Evolutionary conservation across 2,113 vertebrate genomes (phyloP).

Genomic region (Heterotis niloticus): DNA sequence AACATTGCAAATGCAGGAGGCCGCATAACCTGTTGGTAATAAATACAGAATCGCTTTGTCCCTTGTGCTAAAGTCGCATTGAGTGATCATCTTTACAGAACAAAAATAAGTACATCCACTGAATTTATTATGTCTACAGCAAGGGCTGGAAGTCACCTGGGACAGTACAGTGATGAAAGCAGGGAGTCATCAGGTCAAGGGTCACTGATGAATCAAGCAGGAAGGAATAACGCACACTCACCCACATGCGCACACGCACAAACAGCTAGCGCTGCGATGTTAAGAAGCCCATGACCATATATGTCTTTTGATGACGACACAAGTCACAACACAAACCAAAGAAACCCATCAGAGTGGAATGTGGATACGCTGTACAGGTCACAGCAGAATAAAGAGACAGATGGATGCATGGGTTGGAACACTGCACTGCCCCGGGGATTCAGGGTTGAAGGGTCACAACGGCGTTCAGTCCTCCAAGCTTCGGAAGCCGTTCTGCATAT

Average conservation of each 20-base stretch:
- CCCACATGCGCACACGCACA: constrained; percentile 27
- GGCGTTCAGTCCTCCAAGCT: constrained; percentile 83
- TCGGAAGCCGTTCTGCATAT: constrained; percentile 97
- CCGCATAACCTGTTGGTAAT: constrained; percentile 54
- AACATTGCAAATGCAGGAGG: not conserved
- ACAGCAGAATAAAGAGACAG: constrained; percentile 11
- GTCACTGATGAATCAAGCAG: no score
- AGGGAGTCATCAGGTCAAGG: not conserved
- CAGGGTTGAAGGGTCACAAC: constrained; percentile 38
- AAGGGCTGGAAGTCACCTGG: constrained; percentile 39
- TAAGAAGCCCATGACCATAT: not conserved
- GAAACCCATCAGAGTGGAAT: constrained; percentile 53
- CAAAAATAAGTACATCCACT: constrained; percentile 58
- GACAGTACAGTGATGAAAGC: constrained; percentile 33
- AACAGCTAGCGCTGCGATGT: constrained; percentile 25
- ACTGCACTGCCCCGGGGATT: not conserved
- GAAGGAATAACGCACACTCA: constrained; percentile 12
- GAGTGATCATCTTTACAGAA: constrained; percentile 68
- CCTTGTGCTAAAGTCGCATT: constrained; percentile 56
- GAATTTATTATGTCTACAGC: constrained; percentile 36
- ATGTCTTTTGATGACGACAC: not conserved
- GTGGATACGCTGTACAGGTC: constrained; percentile 51
- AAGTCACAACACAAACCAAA: constrained; percentile 34
- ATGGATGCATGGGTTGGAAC: not conserved
- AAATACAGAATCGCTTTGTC: constrained; percentile 60